Base-by-base conservation (phyloP, 2,113 vertebrate genomes). In the Tautogolabrus adspersus region DNA sequence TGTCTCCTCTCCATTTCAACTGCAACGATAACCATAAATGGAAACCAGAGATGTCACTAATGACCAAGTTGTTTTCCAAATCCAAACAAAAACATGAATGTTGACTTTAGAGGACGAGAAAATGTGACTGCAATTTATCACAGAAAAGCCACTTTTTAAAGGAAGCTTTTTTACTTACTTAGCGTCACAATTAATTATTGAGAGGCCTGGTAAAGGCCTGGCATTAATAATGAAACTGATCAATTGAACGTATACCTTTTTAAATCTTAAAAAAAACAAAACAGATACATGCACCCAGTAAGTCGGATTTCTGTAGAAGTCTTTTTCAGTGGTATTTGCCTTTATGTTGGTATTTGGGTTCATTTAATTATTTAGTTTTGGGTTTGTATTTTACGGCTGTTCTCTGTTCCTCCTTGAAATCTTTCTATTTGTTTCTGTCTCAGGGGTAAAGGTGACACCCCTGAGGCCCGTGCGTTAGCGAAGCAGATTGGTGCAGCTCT, bases 391-490 rank as follows among this genome's bases (percentile, higher is more conserved):
- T 18, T 10, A 26, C 34, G 8, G 11, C 19, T 64, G 1, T 70
- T 66, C 56, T 74, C 8, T 69, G 63, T 73, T 47, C 67, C 19
- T 22, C 6, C 0, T 13, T 66, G 0, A n/a, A 37, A 34, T 66
- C 18, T 68, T 13, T 65, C n/a, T 34, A 34, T 34, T 34, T 59
- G 16, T 79, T 52, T 2, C 40, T 61, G 18, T 68, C 34, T 51
- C 83, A 99, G 97, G 77, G 98, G 98, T 77, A 99, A 98, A 94
- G 98, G 98, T 47, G 96, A 99, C 86, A 97, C 94, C 60, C 97
- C 97, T 0, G 98, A 99, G 90, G 97, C 97, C 8, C 95, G 98
- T 77, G 95, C 95, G 0, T 82, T 99, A 82, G 97, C 97, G 38
- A 99, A 98, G 86, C 97, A 99, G 89, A 97, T 99, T 47, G 96